These are phyloP conservation scores for Boleophthalmus pectinirostris DNA, from an alignment of 2,113 vertebrate species.

Conservation along the genomic window DNA sequence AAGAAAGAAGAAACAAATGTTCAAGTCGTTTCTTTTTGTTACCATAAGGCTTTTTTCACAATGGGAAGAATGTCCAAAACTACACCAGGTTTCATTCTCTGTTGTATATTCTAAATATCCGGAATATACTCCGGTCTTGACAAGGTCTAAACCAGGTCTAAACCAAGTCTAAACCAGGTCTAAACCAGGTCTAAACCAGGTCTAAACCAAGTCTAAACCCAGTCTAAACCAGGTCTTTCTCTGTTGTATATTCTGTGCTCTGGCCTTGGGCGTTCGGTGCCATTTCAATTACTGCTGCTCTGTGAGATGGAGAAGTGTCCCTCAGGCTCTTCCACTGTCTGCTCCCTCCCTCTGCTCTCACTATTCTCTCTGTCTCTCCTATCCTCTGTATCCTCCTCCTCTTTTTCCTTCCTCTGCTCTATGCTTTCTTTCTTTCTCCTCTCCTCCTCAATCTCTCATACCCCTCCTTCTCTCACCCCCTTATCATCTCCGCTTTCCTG, in stretches of 20 bases:
- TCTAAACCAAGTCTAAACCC: not conserved
- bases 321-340: constrained; percentile 41
- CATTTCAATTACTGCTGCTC: constrained; percentile 82
- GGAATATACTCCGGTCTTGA: too few relatives aligned
- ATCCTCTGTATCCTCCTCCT: not conserved
- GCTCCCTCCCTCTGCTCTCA: not conserved
- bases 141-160: too few relatives aligned
- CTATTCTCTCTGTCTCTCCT: too few relatives aligned
- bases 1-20: too few relatives aligned
- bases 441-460: not conserved
- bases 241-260: constrained; percentile 55
- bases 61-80: too few relatives aligned
- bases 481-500: not conserved
- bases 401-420: not conserved
- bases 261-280: constrained; percentile 79
- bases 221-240: not conserved
- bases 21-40: too few relatives aligned
- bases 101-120: too few relatives aligned
- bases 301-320: constrained; percentile 71
- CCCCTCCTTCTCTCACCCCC: not conserved
- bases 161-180: too few relatives aligned
- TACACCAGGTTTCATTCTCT: not conserved
- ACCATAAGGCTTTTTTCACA: too few relatives aligned
- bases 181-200: too few relatives aligned
- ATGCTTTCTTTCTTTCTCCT: too few relatives aligned